Base-by-base conservation (phyloP, 30 jellyfish, hydroid and myxozoan genomes). In the Nemopilema nomurai region DNA sequence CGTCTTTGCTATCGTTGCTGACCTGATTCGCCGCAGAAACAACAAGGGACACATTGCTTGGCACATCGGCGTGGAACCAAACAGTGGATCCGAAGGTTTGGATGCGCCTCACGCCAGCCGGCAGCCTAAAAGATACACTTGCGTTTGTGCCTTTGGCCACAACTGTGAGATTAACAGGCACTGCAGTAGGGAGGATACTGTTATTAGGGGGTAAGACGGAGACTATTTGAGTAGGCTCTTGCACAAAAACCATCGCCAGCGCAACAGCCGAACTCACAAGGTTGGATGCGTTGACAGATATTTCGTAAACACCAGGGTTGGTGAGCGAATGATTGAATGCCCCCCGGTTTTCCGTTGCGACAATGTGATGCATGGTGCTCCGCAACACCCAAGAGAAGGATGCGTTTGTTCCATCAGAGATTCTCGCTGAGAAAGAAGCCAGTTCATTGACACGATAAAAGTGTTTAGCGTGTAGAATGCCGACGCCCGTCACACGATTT, bases 231-330 rank as follows among this genome's bases (percentile, higher is more conserved):
- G 82, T 77, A 31, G 78, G 71, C 20, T 84, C 87, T 29, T 84
- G 93, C 1, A 63, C 87, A 53, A 41, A 73, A 23, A 84, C 71
- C 52, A 1, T 29, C 9, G 70, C 32, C 1, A 78, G 25, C 9
- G 20, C 22, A 0, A 18, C 72, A 23, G 17, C 26, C 33, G 74
- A 67, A 69, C 87, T 79, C 24, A 87, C 86, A 1, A 29, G 26
- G 66, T 87, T 87, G 28, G 83, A 22, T 3, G 90, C 96, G 49
- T 41, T 74, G 21, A 79, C 96, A 22, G 63, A 50, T 31, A 87
- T 21, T 7, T 21, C 25, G 29, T 77, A 87, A 19, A 1, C 50
- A 7, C 96, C 96, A 28, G 87, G 53, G n/a, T 18, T 28, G 4
- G 29, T 23, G 52, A 84, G 53, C 33, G 49, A 53, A 16, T 62